Percentiles rank a stretch among this genome's conserved stretches.
Evolutionary conservation across 2,888 invertebrate genomes (phyloP).

Genomic region (Scaptomyza parva): DNA sequence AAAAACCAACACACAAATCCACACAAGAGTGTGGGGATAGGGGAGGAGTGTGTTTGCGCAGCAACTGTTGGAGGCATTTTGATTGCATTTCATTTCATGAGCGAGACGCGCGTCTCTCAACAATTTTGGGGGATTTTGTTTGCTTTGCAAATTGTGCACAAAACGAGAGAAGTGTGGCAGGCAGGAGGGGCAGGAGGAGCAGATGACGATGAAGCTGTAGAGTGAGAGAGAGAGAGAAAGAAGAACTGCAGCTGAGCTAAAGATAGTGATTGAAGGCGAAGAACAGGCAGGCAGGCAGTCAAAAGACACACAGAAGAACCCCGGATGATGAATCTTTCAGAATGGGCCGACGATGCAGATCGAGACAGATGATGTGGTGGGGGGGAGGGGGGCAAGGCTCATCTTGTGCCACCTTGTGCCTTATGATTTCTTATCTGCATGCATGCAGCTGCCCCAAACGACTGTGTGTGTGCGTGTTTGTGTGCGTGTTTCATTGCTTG

Average conservation of each 20-base stretch:
- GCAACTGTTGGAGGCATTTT: slow-evolving; percentile 56
- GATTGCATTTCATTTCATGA: slow-evolving; percentile 74
- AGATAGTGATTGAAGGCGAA: background rate
- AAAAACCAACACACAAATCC: slow-evolving; percentile 49
- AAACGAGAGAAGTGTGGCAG: slow-evolving; percentile 26
- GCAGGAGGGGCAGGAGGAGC: background rate
- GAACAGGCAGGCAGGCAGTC: too few species aligned
- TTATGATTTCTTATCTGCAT: slow-evolving; percentile 72
- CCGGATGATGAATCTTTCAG: slow-evolving; percentile 11
- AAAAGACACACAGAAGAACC: background rate
- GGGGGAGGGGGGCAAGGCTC: background rate
- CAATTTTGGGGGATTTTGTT: slow-evolving; percentile 63
- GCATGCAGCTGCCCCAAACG: slow-evolving; percentile 64
- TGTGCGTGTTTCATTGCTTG: slow-evolving; percentile 67
- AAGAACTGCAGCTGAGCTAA: background rate
- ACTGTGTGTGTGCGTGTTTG: slow-evolving; percentile 1
- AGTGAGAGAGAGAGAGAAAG: background rate
- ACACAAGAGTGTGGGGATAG: background rate
- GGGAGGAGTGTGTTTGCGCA: background rate
- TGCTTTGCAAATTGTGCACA: slow-evolving; percentile 72
- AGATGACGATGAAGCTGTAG: background rate
- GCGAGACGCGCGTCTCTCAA: slow-evolving; percentile 30
- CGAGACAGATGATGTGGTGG: background rate
- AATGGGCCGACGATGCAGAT: background rate
- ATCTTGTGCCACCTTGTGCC: slow-evolving; percentile 48